Evolutionary conservation across 2,113 vertebrate genomes (phyloP).

Genomic region (Scolopax mira): DNA sequence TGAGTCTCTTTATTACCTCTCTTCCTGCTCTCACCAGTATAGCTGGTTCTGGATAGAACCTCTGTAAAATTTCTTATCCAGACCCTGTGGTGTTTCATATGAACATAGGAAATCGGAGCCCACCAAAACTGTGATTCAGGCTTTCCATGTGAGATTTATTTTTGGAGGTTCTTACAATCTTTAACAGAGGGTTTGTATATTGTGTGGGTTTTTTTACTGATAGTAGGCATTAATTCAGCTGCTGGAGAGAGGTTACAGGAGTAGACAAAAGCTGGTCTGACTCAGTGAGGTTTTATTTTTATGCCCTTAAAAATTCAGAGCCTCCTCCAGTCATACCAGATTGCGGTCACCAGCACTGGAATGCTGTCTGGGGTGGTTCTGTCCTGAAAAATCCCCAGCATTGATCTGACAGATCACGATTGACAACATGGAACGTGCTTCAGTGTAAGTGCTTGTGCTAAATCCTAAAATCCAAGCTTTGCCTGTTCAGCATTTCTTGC

Average conservation of each 20-base stretch:
- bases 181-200: neutral
- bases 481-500: neutral
- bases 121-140: neutral
- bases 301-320: neutral
- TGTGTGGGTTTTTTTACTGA: neutral
- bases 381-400: neutral
- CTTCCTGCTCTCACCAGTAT: neutral
- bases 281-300: neutral
- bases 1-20: neutral
- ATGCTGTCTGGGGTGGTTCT: neutral
- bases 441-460: neutral
- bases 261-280: neutral
- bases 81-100: neutral
- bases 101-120: neutral
- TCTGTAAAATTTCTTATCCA: neutral
- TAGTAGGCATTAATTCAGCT: neutral
- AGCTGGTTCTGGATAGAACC: neutral
- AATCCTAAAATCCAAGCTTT: slow-evolving; percentile 30
- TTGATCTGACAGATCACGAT: neutral
- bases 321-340: neutral
- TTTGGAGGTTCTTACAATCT: neutral
- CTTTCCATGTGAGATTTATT: neutral
- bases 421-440: neutral
- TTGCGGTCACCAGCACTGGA: neutral
- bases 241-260: neutral